These are phyloP conservation scores for Xiphophorus birchmanni DNA, from an alignment of 2,797 vertebrate species.

Conservation along the genomic window DNA sequence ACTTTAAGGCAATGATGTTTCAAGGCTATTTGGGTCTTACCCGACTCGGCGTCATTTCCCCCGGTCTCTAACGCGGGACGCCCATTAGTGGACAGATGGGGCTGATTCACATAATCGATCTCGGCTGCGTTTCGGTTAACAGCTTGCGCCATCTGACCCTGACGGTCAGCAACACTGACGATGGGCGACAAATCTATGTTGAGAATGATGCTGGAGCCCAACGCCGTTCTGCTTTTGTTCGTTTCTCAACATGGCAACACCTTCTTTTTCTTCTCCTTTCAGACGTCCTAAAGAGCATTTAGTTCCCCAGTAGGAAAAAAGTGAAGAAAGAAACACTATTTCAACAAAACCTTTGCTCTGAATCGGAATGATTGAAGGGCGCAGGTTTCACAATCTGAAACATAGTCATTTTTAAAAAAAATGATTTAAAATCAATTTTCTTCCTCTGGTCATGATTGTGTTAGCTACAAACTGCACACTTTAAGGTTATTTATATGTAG, in stretches of 20 bases:
- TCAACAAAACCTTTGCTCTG: not conserved
- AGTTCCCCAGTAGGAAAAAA: not conserved
- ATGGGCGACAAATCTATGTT: not conserved
- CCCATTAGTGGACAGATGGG: not conserved
- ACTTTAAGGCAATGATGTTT: not conserved
- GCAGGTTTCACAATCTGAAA: not conserved
- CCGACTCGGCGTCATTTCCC: not conserved
- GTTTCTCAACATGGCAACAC: not conserved
- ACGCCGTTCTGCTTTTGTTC: not conserved
- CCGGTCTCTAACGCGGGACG: not conserved
- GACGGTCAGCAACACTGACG: not conserved
- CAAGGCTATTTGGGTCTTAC: not conserved
- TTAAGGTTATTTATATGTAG: not conserved
- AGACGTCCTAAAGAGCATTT: not conserved
- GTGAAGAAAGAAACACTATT: not conserved
- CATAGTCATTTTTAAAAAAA: not conserved
- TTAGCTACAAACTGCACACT: not conserved
- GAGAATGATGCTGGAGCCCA: too few species aligned
- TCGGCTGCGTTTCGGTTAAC: not conserved
- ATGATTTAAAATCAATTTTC: not conserved
- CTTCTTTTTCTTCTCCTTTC: conserved; percentile 4
- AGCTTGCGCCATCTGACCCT: conserved; percentile 5
- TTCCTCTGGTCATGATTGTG: not conserved
- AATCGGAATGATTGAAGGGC: rapidly evolving
- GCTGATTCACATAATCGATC: conserved; percentile 17